These are phyloP conservation scores for Brenthis daphne DNA, from an alignment of 2,888 invertebrate genomes.

Conservation along the genomic window DNA sequence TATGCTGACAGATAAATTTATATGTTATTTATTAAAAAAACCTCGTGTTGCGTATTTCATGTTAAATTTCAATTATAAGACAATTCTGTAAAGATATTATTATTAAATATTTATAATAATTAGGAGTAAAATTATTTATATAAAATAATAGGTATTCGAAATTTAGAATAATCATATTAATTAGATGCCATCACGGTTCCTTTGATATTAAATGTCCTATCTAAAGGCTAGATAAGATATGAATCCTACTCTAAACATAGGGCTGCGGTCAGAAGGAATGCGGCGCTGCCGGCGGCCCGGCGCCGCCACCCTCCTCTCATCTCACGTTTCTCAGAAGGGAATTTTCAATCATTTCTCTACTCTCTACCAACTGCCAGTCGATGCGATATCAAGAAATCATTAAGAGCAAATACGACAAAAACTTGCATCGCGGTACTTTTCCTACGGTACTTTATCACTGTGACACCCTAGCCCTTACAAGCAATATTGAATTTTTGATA, in stretches of 20 bases:
- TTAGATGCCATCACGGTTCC: not conserved
- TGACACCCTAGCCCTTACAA: not conserved
- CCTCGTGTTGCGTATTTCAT: too few species aligned
- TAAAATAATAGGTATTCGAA: too few species aligned
- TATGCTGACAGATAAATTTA: too few species aligned
- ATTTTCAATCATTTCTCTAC: slow-evolving; percentile 70
- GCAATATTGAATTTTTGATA: not conserved
- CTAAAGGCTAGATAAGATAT: slow-evolving; percentile 11
- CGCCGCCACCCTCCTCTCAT: slow-evolving; percentile 57
- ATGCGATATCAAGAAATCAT: slow-evolving; percentile 45
- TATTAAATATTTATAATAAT: too few species aligned
- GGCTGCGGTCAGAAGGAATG: slow-evolving; percentile 75
- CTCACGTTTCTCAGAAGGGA: slow-evolving; percentile 72
- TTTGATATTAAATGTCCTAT: slow-evolving; percentile 1
- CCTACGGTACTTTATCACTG: not conserved
- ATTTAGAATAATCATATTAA: too few species aligned
- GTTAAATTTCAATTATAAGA: too few species aligned
- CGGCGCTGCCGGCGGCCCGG: slow-evolving; percentile 54
- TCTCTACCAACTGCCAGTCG: slow-evolving; percentile 64
- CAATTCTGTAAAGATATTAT: too few species aligned
- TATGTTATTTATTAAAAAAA: too few species aligned
- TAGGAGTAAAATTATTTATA: too few species aligned
- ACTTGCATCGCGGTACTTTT: slow-evolving; percentile 5
- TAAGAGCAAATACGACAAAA: slow-evolving; percentile 19
- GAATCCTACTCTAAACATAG: slow-evolving; percentile 59